Percentiles rank a stretch among this genome's conserved stretches.
phyloP scores from a whole-genome alignment of 2,113 vertebrate species.

The Pleuronectes platessa region DNA sequence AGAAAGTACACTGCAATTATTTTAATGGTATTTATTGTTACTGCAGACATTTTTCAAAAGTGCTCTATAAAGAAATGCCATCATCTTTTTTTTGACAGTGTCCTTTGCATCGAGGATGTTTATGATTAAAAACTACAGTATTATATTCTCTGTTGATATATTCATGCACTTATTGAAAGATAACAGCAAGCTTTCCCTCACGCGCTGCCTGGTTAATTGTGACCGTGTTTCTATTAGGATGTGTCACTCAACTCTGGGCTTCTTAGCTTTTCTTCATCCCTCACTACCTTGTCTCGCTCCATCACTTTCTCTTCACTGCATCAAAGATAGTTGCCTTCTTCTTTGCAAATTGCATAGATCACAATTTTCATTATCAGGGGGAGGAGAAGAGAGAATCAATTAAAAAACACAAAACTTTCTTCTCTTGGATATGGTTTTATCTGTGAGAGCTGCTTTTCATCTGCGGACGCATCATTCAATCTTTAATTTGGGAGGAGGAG shows the following conservation, averaged over 20 bases:
- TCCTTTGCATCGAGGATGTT: not conserved
- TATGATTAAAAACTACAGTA: too few relatives aligned
- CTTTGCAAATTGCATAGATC: constrained; percentile 5
- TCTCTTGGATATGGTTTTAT: constrained; percentile 3
- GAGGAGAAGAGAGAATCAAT: constrained; percentile 1
- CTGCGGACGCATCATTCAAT: constrained; percentile 10
- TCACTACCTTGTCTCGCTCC: not conserved
- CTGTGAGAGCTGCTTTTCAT: constrained; percentile 24
- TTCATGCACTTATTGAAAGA: too few relatives aligned
- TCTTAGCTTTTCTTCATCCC: constrained; percentile 1
- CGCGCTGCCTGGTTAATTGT: not conserved
- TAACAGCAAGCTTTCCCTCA: not conserved
- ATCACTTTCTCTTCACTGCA: not conserved
- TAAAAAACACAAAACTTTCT: constrained; percentile 13
- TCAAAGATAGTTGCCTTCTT: constrained; percentile 18
- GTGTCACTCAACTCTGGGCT: not conserved
- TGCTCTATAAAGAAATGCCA: too few relatives aligned
- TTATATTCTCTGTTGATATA: too few relatives aligned
- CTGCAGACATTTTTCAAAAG: too few relatives aligned
- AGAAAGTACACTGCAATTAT: too few relatives aligned
- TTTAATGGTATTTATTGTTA: too few relatives aligned
- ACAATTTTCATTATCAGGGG: not conserved
- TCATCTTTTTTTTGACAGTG: too few relatives aligned
- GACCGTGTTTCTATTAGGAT: not conserved
- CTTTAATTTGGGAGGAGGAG: constrained; percentile 49